Conservation (phyloP, 2,888 invertebrate species). For the Brachyopa scutellaris region DNA sequence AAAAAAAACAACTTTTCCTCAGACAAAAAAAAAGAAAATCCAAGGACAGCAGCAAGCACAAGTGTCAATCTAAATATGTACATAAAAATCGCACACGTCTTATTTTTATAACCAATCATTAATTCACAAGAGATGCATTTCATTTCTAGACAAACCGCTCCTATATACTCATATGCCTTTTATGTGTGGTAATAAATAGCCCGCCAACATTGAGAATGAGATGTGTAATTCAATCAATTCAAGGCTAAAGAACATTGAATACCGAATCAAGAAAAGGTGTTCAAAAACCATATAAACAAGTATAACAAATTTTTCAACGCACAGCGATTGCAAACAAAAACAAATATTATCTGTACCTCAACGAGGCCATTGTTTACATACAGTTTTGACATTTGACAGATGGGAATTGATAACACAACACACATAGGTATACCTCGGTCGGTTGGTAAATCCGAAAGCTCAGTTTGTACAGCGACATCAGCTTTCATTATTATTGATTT, state of each 20-base stretch:
- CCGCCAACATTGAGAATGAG: slow-evolving; percentile 26
- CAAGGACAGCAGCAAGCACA: slow-evolving; percentile 41
- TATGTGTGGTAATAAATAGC: slow-evolving; percentile 1
- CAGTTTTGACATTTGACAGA: slow-evolving; percentile 57
- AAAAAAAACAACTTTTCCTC: slow-evolving; percentile 15
- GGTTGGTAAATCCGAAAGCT: slow-evolving; percentile 77
- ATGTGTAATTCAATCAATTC: slow-evolving; percentile 29
- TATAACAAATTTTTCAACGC: not conserved
- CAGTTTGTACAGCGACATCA: slow-evolving; percentile 81
- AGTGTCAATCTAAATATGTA: slow-evolving; percentile 19
- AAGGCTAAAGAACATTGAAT: slow-evolving; percentile 9
- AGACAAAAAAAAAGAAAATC: not conserved
- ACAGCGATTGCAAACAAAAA: slow-evolving; percentile 12
- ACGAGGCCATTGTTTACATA: slow-evolving; percentile 56
- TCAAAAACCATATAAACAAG: not conserved
- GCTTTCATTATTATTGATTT: slow-evolving; percentile 74
- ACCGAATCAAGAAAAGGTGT: not conserved
- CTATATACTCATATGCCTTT: not conserved
- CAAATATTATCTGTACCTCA: slow-evolving; percentile 6
- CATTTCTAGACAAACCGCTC: not conserved
- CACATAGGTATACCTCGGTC: slow-evolving; percentile 69
- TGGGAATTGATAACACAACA: slow-evolving; percentile 35
- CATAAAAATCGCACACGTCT: slow-evolving; percentile 22
- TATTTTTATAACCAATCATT: slow-evolving; percentile 5
- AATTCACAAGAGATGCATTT: slow-evolving; percentile 20